Percentiles rank a stretch among this genome's conserved stretches.
Evolutionary conservation across 2,888 invertebrate species (phyloP).

Genomic region (Amphipyra berbera): DNA sequence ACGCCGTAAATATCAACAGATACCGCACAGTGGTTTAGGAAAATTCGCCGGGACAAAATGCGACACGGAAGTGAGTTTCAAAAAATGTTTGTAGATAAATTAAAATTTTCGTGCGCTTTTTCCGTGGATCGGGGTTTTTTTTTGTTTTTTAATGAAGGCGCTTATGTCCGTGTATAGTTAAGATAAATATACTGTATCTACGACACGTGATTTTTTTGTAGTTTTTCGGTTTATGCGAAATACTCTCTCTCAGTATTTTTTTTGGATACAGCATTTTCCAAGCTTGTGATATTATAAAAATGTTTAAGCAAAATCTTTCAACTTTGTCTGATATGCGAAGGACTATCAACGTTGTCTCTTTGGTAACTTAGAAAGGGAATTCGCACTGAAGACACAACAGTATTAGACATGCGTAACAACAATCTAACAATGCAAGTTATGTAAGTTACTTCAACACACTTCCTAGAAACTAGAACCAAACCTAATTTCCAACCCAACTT

Average conservation of each 20-base stretch:
- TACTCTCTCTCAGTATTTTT: no score
- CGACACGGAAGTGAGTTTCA: conserved; percentile 42
- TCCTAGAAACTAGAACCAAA: conserved; percentile 48
- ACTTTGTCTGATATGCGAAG: no score
- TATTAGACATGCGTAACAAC: conserved; percentile 42
- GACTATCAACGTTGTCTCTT: not conserved
- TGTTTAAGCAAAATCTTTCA: no score
- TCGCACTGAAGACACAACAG: conserved; percentile 19
- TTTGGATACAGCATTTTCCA: not conserved
- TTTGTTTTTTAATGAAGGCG: conserved; percentile 46
- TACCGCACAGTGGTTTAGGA: conserved; percentile 54
- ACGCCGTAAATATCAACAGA: conserved; percentile 53
- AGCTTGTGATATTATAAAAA: not conserved
- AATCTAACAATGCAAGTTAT: conserved; percentile 47
- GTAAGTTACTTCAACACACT: conserved; percentile 31
- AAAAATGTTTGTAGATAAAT: conserved; percentile 48
- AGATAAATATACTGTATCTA: conserved; percentile 21
- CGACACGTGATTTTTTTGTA: not conserved
- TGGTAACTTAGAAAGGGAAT: conserved; percentile 16
- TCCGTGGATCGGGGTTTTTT: conserved; percentile 19
- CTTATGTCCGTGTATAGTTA: conserved; percentile 20
- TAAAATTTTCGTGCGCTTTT: conserved; percentile 46
- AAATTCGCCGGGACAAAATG: conserved; percentile 50
- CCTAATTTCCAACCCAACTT: conserved; percentile 53
- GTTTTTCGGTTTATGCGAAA: not conserved